Evolutionary conservation across 2,113 vertebrate genomes (phyloP).

Genomic region (Symphodus melops): DNA sequence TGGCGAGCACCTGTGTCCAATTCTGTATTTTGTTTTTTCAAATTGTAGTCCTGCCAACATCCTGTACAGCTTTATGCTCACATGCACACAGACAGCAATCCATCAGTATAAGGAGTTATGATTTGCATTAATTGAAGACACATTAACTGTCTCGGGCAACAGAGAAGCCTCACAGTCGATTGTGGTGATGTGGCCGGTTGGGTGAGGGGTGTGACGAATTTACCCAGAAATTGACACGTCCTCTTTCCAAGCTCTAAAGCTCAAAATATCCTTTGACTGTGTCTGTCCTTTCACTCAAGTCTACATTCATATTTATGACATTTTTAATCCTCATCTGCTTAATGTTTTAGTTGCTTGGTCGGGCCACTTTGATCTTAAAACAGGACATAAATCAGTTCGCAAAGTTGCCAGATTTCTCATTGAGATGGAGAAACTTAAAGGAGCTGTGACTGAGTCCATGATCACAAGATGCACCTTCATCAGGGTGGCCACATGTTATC

Average conservation of each 20-base stretch:
- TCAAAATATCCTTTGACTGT: constrained; percentile 33
- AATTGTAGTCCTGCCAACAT: constrained; percentile 22
- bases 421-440: neutral
- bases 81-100: constrained; percentile 18
- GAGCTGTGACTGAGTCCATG: neutral
- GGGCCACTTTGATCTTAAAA: constrained; percentile 39
- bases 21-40: neutral
- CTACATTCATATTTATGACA: constrained; percentile 34
- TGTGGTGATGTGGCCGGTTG: constrained; percentile 67
- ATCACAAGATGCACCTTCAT: constrained; percentile 11
- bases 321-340: constrained; percentile 49
- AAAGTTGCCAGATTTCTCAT: constrained; percentile 20
- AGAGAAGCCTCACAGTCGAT: constrained; percentile 51
- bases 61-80: constrained; percentile 10
- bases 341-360: constrained; percentile 5
- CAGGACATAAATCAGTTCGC: constrained; percentile 24
- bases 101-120: constrained; percentile 40
- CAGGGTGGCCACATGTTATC: constrained; percentile 23
- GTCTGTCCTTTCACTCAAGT: constrained; percentile 15
- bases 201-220: constrained; percentile 50
- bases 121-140: constrained; percentile 62
- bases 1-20: constrained; percentile 19
- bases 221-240: constrained; percentile 61
- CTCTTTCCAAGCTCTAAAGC: constrained; percentile 7
- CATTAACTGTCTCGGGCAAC: constrained; percentile 56